These are phyloP conservation scores for Notolabrus celidotus DNA, from an alignment of 2,797 vertebrate species.

Conservation along the genomic window DNA sequence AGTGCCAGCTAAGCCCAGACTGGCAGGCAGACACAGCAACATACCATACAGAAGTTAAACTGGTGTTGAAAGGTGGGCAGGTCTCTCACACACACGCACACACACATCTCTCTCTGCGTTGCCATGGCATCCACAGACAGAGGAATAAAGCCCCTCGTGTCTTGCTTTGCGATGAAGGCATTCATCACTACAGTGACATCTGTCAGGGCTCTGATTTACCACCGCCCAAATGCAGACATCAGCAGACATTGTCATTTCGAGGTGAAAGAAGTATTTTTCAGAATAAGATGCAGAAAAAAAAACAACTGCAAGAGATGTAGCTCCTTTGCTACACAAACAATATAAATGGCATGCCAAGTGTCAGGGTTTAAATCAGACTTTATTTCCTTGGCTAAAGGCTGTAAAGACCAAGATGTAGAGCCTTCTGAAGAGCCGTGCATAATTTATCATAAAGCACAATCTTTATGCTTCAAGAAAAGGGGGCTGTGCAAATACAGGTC, in stretches of 20 bases:
- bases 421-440: conserved; percentile 50
- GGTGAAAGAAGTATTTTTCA: conserved; percentile 12
- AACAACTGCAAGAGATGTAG: conserved; percentile 4
- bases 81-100: conserved; percentile 16
- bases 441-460: conserved; percentile 50
- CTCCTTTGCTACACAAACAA: background rate
- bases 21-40: conserved; percentile 1
- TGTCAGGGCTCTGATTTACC: conserved; percentile 54
- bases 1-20: conserved; percentile 14
- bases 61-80: conserved; percentile 42
- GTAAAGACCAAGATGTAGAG: conserved; percentile 8
- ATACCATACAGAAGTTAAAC: conserved; percentile 32
- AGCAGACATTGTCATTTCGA: conserved; percentile 30
- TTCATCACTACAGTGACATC: conserved; percentile 63
- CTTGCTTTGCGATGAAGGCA: conserved; percentile 40
- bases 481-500: conserved; percentile 59
- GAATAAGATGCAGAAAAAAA: conserved; percentile 18
- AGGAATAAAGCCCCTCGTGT: conserved; percentile 49
- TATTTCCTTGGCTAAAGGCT: conserved; percentile 27
- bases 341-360: background rate
- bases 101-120: conserved; percentile 40
- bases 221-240: conserved; percentile 39
- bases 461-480: conserved; percentile 38
- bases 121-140: conserved; percentile 60
- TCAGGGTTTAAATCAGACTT: conserved; percentile 32